Conservation (phyloP, 2,797 vertebrate species). For the Glyptemys insculpta region DNA sequence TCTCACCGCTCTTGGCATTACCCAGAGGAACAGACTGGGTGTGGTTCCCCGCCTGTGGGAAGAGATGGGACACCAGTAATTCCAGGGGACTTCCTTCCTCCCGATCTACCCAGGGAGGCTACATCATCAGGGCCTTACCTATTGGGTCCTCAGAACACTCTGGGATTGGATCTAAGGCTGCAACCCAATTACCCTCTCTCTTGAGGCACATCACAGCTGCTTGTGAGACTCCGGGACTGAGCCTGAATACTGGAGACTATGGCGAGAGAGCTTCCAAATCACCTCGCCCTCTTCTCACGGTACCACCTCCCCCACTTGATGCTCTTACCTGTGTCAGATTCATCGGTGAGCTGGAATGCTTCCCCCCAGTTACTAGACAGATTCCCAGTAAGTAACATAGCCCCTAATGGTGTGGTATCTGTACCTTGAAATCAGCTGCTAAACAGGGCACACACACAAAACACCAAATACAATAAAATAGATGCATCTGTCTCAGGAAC, state of each 20-base stretch:
- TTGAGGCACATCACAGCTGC: background rate
- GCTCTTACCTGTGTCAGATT: background rate
- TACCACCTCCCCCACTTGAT: background rate
- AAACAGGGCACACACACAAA: no score
- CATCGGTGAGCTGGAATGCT: background rate
- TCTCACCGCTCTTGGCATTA: background rate
- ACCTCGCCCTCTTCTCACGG: background rate
- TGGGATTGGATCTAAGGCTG: background rate
- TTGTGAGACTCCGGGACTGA: background rate
- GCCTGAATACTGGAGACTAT: background rate
- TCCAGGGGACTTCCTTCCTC: background rate
- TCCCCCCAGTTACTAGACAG: background rate
- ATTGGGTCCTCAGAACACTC: background rate
- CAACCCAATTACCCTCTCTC: background rate
- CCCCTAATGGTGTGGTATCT: background rate
- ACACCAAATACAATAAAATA: no score
- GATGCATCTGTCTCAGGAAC: no score
- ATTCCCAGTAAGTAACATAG: background rate
- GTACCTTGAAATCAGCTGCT: background rate
- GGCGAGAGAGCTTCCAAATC: background rate
- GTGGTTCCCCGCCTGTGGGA: background rate
- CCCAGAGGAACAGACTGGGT: background rate
- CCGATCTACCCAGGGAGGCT: background rate
- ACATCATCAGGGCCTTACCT: background rate
- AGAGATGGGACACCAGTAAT: background rate